phyloP scores from a whole-genome alignment of 2,113 vertebrate species.

The Saccopteryx leptura region DNA sequence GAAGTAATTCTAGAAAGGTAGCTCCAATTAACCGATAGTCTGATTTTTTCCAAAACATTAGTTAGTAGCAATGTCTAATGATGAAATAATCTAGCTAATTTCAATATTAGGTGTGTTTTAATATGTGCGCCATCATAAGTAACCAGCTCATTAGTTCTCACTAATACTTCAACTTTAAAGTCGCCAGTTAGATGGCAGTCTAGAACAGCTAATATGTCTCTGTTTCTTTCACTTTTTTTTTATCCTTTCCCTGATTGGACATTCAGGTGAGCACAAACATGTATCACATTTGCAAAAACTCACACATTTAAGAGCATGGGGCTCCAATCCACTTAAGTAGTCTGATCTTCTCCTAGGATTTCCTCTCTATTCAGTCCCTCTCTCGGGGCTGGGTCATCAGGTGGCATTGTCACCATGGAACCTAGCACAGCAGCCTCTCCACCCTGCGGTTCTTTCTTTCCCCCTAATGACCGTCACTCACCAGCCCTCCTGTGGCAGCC shows the following conservation, averaged over 20 bases:
- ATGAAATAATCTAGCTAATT: constrained; percentile 72
- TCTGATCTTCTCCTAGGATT: neutral
- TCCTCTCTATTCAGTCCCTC: neutral
- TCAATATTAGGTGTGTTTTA: constrained; percentile 74
- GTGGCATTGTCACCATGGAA: fast-evolving
- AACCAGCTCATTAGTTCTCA: constrained; percentile 73
- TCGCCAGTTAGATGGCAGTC: constrained; percentile 35
- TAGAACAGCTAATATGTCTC: neutral
- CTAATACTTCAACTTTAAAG: constrained; percentile 27
- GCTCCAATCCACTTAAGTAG: neutral
- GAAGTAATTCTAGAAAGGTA: constrained; percentile 46
- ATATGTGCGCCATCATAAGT: constrained; percentile 67
- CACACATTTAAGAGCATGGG: neutral
- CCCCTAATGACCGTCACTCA: fast-evolving
- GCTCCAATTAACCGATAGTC: constrained; percentile 25
- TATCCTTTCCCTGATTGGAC: neutral
- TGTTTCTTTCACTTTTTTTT: too few relatives aligned
- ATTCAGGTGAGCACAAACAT: neutral
- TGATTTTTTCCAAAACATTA: constrained; percentile 81
- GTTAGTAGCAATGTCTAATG: constrained; percentile 72
- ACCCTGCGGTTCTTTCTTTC: neutral
- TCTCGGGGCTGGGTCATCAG: too few relatives aligned
- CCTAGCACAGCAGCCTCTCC: neutral
- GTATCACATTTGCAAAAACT: neutral
- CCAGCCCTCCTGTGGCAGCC: neutral